Evolutionary conservation across 2,888 invertebrate species (phyloP).

Genomic region (Drosophila multiciliata): DNA sequence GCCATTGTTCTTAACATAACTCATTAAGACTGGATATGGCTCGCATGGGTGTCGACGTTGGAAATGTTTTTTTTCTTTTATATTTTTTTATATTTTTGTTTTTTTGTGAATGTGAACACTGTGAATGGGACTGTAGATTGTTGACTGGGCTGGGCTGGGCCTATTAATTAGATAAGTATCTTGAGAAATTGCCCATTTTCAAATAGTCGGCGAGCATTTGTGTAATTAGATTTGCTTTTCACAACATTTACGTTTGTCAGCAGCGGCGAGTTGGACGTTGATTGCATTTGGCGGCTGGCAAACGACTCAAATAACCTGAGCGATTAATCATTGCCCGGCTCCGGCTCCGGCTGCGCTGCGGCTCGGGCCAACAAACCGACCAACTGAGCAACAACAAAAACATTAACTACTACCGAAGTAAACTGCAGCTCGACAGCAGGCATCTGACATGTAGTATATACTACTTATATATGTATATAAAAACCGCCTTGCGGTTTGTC

Average conservation of each 20-base stretch:
- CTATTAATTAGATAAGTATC: slow-evolving; percentile 85
- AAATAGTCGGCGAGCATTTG: slow-evolving; percentile 83
- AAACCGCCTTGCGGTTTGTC: slow-evolving; percentile 75
- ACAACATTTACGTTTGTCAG: slow-evolving; percentile 80
- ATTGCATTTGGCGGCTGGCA: slow-evolving; percentile 20
- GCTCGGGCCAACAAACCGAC: slow-evolving; percentile 24
- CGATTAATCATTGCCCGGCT: slow-evolving; percentile 68
- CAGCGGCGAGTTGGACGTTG: slow-evolving; percentile 15
- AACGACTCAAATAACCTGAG: slow-evolving; percentile 72
- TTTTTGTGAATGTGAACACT: slow-evolving; percentile 16
- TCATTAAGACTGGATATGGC: slow-evolving; percentile 69
- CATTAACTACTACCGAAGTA: slow-evolving; percentile 17
- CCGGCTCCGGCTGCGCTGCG: slow-evolving; percentile 14
- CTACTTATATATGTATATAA: background rate
- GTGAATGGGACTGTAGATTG: slow-evolving; percentile 24
- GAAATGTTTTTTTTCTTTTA: slow-evolving; percentile 28
- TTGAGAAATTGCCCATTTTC: slow-evolving; percentile 85
- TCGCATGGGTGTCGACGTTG: slow-evolving; percentile 56
- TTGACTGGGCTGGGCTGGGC: slow-evolving; percentile 44
- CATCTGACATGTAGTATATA: slow-evolving; percentile 49
- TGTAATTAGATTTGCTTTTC: slow-evolving; percentile 85
- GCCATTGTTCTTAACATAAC: slow-evolving; percentile 77
- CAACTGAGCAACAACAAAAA: slow-evolving; percentile 18
- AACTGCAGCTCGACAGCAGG: slow-evolving; percentile 32
- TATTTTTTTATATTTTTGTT: slow-evolving; percentile 12